A percentile compares a stretch with the other conserved stretches of the same genome.
phyloP scores from a whole-genome alignment of 1,140 invertebrate genomes.

The Ceratina calcarata region DNA sequence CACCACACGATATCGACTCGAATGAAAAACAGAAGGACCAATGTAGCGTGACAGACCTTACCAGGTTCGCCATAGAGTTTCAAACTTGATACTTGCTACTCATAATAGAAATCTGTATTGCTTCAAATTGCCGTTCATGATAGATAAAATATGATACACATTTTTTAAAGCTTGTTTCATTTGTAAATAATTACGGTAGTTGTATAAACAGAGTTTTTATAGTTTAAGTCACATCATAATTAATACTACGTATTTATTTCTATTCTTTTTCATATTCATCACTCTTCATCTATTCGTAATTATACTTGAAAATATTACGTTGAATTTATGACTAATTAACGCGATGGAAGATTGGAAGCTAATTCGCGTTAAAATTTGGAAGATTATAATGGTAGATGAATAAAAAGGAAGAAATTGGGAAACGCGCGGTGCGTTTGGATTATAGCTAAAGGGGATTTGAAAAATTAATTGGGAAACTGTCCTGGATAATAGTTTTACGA shows the following conservation, averaged over 20 bases:
- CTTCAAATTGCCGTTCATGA: too few species aligned
- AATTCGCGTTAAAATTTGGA: neutral
- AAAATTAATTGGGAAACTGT: conserved; percentile 31
- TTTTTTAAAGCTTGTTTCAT: too few species aligned
- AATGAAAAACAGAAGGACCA: conserved; percentile 28
- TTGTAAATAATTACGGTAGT: too few species aligned
- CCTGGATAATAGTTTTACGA: conserved; percentile 12
- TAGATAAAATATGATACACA: too few species aligned
- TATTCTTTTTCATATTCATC: too few species aligned
- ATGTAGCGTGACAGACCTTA: conserved; percentile 28
- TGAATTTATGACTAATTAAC: conserved; percentile 28
- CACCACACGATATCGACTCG: conserved; percentile 29
- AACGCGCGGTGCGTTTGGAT: neutral
- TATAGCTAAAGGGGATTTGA: conserved; percentile 4
- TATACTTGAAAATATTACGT: neutral
- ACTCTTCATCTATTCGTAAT: too few species aligned
- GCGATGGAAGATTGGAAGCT: neutral
- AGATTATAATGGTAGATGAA: neutral
- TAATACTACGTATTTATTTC: too few species aligned
- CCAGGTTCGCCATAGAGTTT: too few species aligned
- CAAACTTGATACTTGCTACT: neutral
- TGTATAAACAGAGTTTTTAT: too few species aligned
- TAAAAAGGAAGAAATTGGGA: neutral
- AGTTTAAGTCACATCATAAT: too few species aligned
- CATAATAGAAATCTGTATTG: neutral